Conservation (phyloP, 2,888 invertebrate species). For the Encarsia formosa region DNA sequence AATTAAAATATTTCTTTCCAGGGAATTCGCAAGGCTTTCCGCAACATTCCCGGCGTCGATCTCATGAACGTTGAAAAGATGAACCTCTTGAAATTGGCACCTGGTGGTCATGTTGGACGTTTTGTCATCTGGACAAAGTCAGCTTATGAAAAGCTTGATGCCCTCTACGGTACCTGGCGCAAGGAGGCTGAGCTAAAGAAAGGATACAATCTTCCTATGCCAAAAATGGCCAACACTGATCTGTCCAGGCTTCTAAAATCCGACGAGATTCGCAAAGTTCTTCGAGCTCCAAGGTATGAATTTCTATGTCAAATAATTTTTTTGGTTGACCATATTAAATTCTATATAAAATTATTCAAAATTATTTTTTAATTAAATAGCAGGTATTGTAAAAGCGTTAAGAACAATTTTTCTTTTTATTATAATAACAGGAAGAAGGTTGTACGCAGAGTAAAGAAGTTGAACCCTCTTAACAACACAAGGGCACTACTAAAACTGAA, state of each 20-base stretch:
- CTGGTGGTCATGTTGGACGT: constrained; percentile 96
- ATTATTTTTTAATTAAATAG: no score
- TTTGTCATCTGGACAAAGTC: constrained; percentile 99
- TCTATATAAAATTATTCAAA: no score
- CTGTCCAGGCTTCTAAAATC: constrained; percentile 87
- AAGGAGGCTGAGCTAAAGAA: constrained; percentile 59
- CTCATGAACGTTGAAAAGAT: constrained; percentile 86
- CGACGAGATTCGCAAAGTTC: constrained; percentile 90
- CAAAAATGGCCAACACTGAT: constrained; percentile 98
- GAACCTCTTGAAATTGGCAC: constrained; percentile 91
- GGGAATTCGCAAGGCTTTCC: constrained; percentile 92
- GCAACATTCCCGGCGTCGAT: constrained; percentile 97
- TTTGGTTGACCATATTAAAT: no score
- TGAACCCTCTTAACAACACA: constrained; percentile 90
- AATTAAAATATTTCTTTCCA: constrained; percentile 35
- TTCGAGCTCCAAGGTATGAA: constrained; percentile 72
- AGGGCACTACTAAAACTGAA: constrained; percentile 87
- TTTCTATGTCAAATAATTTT: no score
- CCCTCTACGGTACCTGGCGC: constrained; percentile 92
- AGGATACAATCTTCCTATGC: constrained; percentile 88
- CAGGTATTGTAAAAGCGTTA: no score
- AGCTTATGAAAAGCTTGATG: constrained; percentile 89
- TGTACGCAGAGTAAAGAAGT: constrained; percentile 78
- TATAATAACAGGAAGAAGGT: constrained; percentile 71
- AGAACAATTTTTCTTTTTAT: no score